Base-by-base conservation (phyloP, 2,888 invertebrate genomes). In the Anthophora plumipes region DNA sequence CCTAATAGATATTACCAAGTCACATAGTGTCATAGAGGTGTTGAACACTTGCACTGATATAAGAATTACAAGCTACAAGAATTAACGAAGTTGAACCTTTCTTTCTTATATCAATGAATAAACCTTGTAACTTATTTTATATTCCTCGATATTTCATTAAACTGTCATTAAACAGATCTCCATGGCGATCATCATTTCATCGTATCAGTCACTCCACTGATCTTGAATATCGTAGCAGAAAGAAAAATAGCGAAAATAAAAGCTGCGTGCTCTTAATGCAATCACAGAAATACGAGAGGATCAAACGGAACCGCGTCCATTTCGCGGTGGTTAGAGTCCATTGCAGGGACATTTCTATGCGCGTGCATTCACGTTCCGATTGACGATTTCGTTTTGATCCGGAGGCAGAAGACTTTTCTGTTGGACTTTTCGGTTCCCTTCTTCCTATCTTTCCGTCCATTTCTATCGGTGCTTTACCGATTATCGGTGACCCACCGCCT, bases 401-500 rank as follows among this genome's bases (percentile, higher is more conserved):
- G 39, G 9, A 12, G 41, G 54, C 31, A 37, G 66, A 72, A 52
- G 66, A 79, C 61, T 50, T 59, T 55, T 39, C 50, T n/a, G 14
- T 25, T n/a, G 39, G 46, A 76, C 48, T 55, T 71, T 77, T 67
- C 54, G 64, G 60, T 22, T 14, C 20, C 46, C 64, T 48, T 37
- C 70, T 25, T 66, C 73, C 74, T 85, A 85, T 64, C 72, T 76
- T 85, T 81, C 64, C 68, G 71, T 76, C 78, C 82, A 80, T 71
- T 82, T 77, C 80, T 71, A 79, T 83, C 77, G 78, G 50, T 59
- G 69, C 80, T 74, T 78, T 76, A 59, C 69, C 75, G 84, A 86
- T 85, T 86, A 86, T 82, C 86, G 78, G 57, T 61, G 78, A 86
- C 78, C 82, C 78, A 74, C 75, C 73, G 78, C 75, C 80, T 85